Evolutionary conservation across 2,888 invertebrate species (phyloP).

Genomic region (Andrena trimmerana): DNA sequence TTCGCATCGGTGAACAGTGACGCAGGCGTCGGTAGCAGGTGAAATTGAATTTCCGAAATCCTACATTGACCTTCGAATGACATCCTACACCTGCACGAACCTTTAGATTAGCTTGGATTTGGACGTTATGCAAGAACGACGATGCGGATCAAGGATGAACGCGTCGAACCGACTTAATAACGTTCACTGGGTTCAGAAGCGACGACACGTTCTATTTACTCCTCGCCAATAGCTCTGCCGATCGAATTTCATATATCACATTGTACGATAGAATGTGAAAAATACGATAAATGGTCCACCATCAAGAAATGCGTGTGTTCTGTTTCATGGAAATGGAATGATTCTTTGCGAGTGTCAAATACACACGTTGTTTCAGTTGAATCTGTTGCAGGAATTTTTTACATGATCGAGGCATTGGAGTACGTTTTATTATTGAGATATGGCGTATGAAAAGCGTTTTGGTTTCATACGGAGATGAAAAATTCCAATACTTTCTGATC

Average conservation of each 20-base stretch:
- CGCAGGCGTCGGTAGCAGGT: neutral
- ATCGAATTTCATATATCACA: neutral
- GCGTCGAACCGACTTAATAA: slow-evolving; percentile 59
- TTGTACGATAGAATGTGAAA: neutral
- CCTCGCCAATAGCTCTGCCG: neutral
- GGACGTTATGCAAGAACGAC: slow-evolving; percentile 65
- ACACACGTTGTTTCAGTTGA: no score
- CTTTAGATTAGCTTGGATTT: slow-evolving; percentile 59
- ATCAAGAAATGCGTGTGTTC: neutral
- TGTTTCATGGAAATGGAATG: neutral
- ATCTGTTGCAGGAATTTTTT: no score
- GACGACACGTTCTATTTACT: slow-evolving; percentile 29
- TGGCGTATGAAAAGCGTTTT: no score
- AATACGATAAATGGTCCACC: neutral
- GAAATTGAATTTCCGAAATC: slow-evolving; percentile 57
- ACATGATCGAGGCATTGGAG: no score
- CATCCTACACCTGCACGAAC: slow-evolving; percentile 48
- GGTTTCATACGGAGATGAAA: no score
- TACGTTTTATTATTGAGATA: no score
- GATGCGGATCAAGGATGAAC: slow-evolving; percentile 71
- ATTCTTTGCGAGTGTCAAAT: no score
- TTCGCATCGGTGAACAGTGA: neutral
- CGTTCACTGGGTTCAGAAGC: slow-evolving; percentile 48
- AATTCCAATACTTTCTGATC: no score
- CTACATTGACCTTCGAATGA: slow-evolving; percentile 47